Evolutionary conservation across 1,140 invertebrate species (phyloP).

Genomic region (Chlorops oryzae): DNA sequence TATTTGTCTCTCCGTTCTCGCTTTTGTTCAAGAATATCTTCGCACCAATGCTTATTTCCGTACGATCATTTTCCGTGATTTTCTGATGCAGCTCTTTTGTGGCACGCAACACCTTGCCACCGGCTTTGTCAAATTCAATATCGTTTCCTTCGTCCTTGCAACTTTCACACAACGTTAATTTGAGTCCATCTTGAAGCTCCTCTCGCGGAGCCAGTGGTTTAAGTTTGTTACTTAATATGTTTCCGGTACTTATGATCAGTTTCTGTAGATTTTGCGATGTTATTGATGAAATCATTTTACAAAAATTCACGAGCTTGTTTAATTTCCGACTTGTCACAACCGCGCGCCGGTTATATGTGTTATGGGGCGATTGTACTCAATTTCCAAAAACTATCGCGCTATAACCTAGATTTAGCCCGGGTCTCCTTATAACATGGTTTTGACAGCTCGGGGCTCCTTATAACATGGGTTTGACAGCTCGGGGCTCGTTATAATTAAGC

Average conservation of each 20-base stretch:
- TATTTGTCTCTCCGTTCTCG: slow-evolving; percentile 23
- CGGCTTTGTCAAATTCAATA: slow-evolving; percentile 13
- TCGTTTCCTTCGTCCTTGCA: slow-evolving; percentile 31
- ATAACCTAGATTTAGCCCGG: too few relatives aligned
- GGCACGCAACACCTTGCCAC: slow-evolving; percentile 48
- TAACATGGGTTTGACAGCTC: too few relatives aligned
- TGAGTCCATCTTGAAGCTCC: slow-evolving; percentile 53
- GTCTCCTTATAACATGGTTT: too few relatives aligned
- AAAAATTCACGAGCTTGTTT: too few relatives aligned
- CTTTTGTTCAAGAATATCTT: slow-evolving; percentile 58
- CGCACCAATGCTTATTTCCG: slow-evolving; percentile 60
- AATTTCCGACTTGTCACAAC: too few relatives aligned
- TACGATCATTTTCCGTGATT: slow-evolving; percentile 55
- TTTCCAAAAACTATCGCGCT: too few relatives aligned
- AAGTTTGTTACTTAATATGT: slow-evolving; percentile 71
- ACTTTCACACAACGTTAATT: slow-evolving; percentile 32
- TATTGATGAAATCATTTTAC: slow-evolving; percentile 39
- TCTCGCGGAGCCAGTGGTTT: slow-evolving; percentile 75
- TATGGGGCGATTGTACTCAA: too few relatives aligned
- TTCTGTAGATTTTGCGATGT: slow-evolving; percentile 33
- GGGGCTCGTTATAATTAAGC: too few relatives aligned
- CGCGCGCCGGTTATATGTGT: too few relatives aligned
- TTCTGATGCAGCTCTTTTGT: slow-evolving; percentile 55
- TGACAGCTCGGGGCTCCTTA: too few relatives aligned
- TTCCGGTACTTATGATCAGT: slow-evolving; percentile 72